Percentiles rank a stretch among this genome's conserved stretches.
phyloP scores from a whole-genome alignment of 2,113 vertebrate genomes.

The Pao palembangensis region DNA sequence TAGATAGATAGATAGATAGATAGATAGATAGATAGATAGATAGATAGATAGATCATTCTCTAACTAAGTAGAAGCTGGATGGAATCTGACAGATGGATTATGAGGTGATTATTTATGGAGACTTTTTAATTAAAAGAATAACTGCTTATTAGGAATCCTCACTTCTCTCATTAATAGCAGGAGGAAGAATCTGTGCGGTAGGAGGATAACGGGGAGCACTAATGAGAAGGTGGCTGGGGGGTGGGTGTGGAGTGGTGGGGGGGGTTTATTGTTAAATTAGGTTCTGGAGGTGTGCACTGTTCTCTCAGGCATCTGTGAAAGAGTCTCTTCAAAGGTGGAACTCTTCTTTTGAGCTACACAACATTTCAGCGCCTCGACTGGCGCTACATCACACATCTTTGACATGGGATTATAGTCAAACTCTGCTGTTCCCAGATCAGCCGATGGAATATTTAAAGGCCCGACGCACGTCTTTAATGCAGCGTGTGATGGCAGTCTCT shows the following conservation, averaged over 20 bases:
- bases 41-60: constrained; percentile 22
- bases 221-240: constrained; percentile 61
- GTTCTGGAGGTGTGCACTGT: background rate
- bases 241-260: constrained; percentile 2
- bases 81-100: constrained; percentile 77
- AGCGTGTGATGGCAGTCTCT: background rate
- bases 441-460: background rate
- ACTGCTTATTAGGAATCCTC: constrained; percentile 78
- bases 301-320: no score
- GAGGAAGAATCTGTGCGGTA: constrained; percentile 66
- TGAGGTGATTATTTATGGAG: constrained; percentile 79
- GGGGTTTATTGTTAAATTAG: background rate
- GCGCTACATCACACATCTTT: no score
- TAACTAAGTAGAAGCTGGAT: constrained; percentile 70
- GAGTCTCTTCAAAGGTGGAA: no score
- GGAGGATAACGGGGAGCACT: constrained; percentile 63
- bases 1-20: constrained; percentile 15
- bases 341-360: no score
- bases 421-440: no score
- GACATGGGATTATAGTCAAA: no score
- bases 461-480: background rate
- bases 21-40: constrained; percentile 33
- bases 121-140: constrained; percentile 81
- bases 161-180: constrained; percentile 74
- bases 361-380: no score